Percentiles rank a stretch among this genome's conserved stretches.
These are phyloP conservation scores for Turdus rufiventris DNA, from an alignment of 2,113 vertebrate genomes.

Conservation along the genomic window DNA sequence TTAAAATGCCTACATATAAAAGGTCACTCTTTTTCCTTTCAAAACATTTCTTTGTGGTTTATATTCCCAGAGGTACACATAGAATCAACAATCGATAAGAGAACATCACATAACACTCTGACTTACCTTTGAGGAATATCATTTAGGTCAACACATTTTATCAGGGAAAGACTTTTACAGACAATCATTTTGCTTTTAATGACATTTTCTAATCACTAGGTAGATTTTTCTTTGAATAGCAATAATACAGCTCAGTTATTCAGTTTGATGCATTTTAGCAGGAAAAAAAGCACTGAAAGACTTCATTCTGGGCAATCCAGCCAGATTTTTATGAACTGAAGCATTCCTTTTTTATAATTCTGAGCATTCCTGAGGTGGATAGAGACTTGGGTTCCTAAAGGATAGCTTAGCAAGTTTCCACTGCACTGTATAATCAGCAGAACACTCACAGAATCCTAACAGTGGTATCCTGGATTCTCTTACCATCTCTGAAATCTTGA, in stretches of 20 bases:
- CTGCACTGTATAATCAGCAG: neutral
- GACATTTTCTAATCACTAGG: slow-evolving; percentile 57
- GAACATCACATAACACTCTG: slow-evolving; percentile 64
- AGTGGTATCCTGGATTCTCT: neutral
- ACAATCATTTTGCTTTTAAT: slow-evolving; percentile 63
- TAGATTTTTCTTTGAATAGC: slow-evolving; percentile 38
- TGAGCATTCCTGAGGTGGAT: neutral
- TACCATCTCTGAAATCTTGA: neutral
- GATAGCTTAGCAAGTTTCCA: neutral
- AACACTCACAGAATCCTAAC: neutral
- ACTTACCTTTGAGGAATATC: slow-evolving; percentile 68
- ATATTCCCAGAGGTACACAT: slow-evolving; percentile 59
- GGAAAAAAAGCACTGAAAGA: neutral
- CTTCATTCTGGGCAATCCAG: slow-evolving; percentile 15
- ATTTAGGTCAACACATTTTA: slow-evolving; percentile 63
- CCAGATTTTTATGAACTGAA: slow-evolving; percentile 17
- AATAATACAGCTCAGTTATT: slow-evolving; percentile 21
- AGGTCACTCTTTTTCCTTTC: slow-evolving; percentile 76
- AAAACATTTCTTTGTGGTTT: slow-evolving; percentile 74
- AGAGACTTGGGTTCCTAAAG: neutral
- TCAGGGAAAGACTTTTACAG: slow-evolving; percentile 54
- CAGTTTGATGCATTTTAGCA: slow-evolving; percentile 27
- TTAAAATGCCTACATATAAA: slow-evolving; percentile 74
- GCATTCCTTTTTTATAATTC: neutral
- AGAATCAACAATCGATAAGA: slow-evolving; percentile 77